These are phyloP conservation scores for Rhynchomys soricoides DNA, from an alignment of 2,113 vertebrate genomes.

Conservation along the genomic window DNA sequence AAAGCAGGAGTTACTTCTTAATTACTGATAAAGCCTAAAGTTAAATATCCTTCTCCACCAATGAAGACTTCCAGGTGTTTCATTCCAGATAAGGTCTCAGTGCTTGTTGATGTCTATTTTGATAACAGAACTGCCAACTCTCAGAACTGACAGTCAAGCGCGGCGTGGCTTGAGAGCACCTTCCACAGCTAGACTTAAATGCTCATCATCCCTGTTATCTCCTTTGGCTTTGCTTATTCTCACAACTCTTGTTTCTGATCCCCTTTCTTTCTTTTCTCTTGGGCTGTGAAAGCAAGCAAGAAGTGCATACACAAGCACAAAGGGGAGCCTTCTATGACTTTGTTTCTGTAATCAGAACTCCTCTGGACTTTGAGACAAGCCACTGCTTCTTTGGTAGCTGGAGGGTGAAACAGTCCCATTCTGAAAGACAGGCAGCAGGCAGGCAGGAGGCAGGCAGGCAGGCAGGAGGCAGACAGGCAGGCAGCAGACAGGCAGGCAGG, in stretches of 20 bases:
- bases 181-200: not conserved
- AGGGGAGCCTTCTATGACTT: not conserved
- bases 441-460: not conserved
- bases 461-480: too few relatives aligned
- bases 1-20: not conserved
- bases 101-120: not conserved
- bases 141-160: not conserved
- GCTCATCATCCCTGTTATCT: not conserved
- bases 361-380: not conserved
- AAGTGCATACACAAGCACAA: not conserved
- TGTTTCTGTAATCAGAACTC: not conserved
- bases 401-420: not conserved
- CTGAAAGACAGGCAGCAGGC: not conserved
- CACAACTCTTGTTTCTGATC: not conserved
- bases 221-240: not conserved
- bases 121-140: not conserved
- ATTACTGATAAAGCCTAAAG: not conserved
- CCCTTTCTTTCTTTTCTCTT: conserved; percentile 29
- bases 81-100: not conserved
- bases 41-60: not conserved
- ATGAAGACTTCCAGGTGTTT: not conserved
- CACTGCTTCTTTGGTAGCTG: not conserved
- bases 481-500: not conserved
- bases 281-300: conserved; percentile 36
- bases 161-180: not conserved